Evolutionary conservation across 1,140 invertebrate genomes (phyloP), one percentile per base, ranked within the genome.

Genomic region (Zaprionus ornatus): DNA sequence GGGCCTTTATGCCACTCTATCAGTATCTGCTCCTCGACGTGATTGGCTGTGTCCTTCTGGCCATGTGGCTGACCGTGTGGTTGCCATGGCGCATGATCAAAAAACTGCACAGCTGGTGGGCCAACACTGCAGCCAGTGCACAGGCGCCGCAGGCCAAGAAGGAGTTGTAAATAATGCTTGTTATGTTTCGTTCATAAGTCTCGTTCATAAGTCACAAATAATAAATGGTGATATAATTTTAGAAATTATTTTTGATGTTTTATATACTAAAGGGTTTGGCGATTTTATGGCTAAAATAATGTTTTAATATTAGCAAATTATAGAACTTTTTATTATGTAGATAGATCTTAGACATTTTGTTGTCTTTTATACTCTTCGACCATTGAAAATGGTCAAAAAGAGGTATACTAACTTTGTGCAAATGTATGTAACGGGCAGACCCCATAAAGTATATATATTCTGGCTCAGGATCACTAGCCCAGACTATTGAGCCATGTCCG

Each of bases 11-110:
- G 32, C 82, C 91, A 7, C 93, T 93, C 70, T 93, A 93, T 74
- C 92, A 94, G 73, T 94, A 94, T 82, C 86, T 93, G 21, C 74
- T 94, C 12, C 76, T 94, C 4, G 94, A 95, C 82, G 93, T 94
- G 27, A 40, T 92, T n/a, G 80, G 68, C 4, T 91, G 84, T 40
- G 64, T 80, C 1, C 23, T 91, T 3, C 48, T 91, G 45, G 75
- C 54, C 0, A 17, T 76, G 4, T 63, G 74, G 17, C 54, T 92
- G 7, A 54, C 67, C n/a, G 75, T 90, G 23, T 91, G 82, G 82
- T 29, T 92, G 35, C 91, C 91, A 0, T 86, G 88, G 79, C 73
- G 68, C 48, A 52, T 91, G 69, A 12, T 91, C n/a, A 59, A 65
- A 10, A 70, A 29, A 12, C 32, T 71, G 0, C 21, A 85, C 45